Base-by-base conservation (phyloP, 2,113 vertebrate genomes). In the Pseudopipra pipra region DNA sequence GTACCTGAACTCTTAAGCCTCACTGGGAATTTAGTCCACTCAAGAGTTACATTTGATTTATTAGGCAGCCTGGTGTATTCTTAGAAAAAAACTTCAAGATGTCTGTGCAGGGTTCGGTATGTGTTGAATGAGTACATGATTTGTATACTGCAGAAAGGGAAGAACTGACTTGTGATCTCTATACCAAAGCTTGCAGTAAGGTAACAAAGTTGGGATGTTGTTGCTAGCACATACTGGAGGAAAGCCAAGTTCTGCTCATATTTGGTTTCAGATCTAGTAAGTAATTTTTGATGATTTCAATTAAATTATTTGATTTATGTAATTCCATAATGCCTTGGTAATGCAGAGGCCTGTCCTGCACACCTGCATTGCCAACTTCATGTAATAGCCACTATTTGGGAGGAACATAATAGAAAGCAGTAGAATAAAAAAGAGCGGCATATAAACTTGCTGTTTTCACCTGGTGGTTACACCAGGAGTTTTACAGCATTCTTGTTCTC, bases 281-380 rank as follows among this genome's bases (percentile, higher is more conserved):
- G 43, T 85, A 41, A 71, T 84, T 93, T 87, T 94, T 65, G 1
- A 89, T 92, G 8, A 82, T 91, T 95, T 94, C 24, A 87, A 47
- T 84, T 74, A 55, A 87, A 84, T 92, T 89, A 67, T 58, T 93
- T 0, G 0, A 10, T 77, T 86, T 33, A 44, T 93, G 7, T 74
- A 59, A 90, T 92, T 72, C 56, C 24, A n/a, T 72, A 68, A 62
- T 92, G 85, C 33, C 19, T 91, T 83, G 27, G 56, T 67, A 85
- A 63, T 0, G 1, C 25, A 70, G 58, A 87, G 41, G 20, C 51
- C n/a, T 80, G 37, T 85, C 41, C 74, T 52, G 43, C 55, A 74
- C 31, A 81, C 35, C 65, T 92, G 72, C 56, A 84, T 6, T 56
- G 35, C 39, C 51, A 90, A 2, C 27, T 71, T 91, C 31, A 63